Evolutionary conservation across 2,888 invertebrate genomes (phyloP), one percentile per base, ranked within the genome.

Genomic region (Ophion ellenae): DNA sequence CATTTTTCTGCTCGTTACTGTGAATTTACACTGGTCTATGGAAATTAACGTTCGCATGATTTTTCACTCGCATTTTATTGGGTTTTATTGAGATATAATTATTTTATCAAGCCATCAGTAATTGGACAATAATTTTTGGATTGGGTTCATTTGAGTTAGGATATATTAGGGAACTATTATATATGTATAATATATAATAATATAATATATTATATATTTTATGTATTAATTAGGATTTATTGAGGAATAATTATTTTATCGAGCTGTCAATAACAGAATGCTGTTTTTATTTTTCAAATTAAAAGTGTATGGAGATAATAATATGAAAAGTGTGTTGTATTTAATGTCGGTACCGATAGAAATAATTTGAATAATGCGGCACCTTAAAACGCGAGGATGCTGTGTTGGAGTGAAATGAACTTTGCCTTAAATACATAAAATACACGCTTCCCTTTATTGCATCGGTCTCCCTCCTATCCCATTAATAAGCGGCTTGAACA

Each of bases 401-500:
- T 75, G 17, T 4, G 47, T 47, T 17, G 64, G 47, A 24, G 64
- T n/a, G 66, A 36, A 53, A 76, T 76, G 66, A 45, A 32, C 66
- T 53, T 32, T 64, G 64, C 53, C 28, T 17, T 47, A 64, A 88
- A 86, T 87, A 88, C 88, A 89, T 89, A 88, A 89, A 91, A 91
- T 92, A 89, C 89, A 78, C 61, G 89, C 89, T 91, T 90, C 85
- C 91, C 90, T 92, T 92, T 92, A 92, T 92, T 92, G 91, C 91
- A 90, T 53, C 53, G 53, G 17, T 14, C 40, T 89, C 90, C 89
- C 89, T 91, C 89, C 89, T 87, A 89, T 89, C 90, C 91, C 92
- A 92, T 92, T 93, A 93, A 92, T 92, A 92, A 93, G 90, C 91
- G 90, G 89, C 91, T 92, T 91, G 91, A 93, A 92, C 91, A 91